Evolutionary conservation across 1,140 invertebrate species (phyloP), one percentile per base, ranked within the genome.

Genomic region (Amphibalanus amphitrite): DNA sequence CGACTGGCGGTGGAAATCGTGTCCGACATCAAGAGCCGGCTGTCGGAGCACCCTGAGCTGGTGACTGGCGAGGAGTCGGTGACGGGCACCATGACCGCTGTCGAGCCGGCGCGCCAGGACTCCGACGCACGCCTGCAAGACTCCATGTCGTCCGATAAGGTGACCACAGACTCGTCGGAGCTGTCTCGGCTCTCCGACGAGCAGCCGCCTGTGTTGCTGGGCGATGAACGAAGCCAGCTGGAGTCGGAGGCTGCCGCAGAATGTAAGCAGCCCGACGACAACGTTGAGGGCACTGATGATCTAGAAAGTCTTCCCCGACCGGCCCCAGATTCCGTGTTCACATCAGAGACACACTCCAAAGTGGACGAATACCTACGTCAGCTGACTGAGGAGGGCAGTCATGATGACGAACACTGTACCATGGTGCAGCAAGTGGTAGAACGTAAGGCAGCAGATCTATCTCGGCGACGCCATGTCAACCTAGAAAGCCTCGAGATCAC

Each of bases 401-500:
- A 80, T 25, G 81, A 82, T 77, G 79, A 82, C 64, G 70, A 73
- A 29, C 72, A 77, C 29, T 59, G 71, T 20, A 71, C 80, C 72
- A 73, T 83, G 23, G 80, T 83, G 70, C 81, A 84, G 76, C 83
- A 82, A 69, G 80, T 83, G 23, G 75, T 83, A 25, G 81, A 80
- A 10, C 79, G 81, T 75, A 80, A 83, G 47, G 47, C 47, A 1
- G 47, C 47, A 20, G 13, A 59, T 23, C 47, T 59, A 1, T 59
- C 47, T 3, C 47, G 47, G 47, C 47, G 13, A 13, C 47, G 47
- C 47, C 47, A 59, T 20, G 20, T 59, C 17, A 6, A 59, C 47
- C 47, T 85, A 70, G 85, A 83, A 0, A 85, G 86, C 71, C 84
- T 85, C 77, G 85, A 88, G 81, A 84, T 87, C 70, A 89, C 86